Percentiles rank a stretch among this genome's conserved stretches.
phyloP scores from a whole-genome alignment of 2,888 invertebrate species.

The Fissipunctia ypsillon region DNA sequence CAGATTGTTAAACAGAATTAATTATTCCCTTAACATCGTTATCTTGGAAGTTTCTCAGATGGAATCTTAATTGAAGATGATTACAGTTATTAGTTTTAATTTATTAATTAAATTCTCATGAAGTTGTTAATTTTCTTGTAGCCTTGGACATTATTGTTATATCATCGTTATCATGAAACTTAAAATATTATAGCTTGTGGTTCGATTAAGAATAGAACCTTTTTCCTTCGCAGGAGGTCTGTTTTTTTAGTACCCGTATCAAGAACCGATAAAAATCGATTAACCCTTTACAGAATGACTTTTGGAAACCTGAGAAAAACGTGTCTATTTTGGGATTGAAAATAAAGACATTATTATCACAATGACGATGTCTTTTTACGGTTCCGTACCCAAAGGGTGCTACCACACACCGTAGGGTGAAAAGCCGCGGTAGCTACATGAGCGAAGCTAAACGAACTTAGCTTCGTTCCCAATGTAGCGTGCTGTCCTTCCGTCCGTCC shows the following conservation, averaged over 20 bases:
- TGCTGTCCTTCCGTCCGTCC: too few relatives aligned
- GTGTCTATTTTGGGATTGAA: background rate
- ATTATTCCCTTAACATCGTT: constrained; percentile 40
- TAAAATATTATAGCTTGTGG: background rate
- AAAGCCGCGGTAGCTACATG: too few relatives aligned
- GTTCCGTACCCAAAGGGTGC: too few relatives aligned
- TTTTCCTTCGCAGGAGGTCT: too few relatives aligned
- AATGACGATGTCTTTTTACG: too few relatives aligned
- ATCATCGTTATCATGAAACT: constrained; percentile 11
- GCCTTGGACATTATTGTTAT: constrained; percentile 22
- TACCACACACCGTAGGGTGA: too few relatives aligned
- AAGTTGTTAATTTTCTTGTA: constrained; percentile 23
- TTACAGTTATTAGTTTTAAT: constrained; percentile 54
- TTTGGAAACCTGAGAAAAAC: background rate
- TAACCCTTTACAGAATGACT: background rate
- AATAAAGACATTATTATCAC: background rate
- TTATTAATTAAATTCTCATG: constrained; percentile 41
- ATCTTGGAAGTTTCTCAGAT: constrained; percentile 27
- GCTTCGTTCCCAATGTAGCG: too few relatives aligned
- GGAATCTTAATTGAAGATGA: constrained; percentile 49
- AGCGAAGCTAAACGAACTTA: too few relatives aligned
- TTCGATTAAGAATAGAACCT: background rate
- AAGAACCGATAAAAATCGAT: too few relatives aligned
- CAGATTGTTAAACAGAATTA: constrained; percentile 29
- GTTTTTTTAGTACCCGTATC: too few relatives aligned